phyloP scores from a whole-genome alignment of 2,113 vertebrate species.

The Mellivora capensis region DNA sequence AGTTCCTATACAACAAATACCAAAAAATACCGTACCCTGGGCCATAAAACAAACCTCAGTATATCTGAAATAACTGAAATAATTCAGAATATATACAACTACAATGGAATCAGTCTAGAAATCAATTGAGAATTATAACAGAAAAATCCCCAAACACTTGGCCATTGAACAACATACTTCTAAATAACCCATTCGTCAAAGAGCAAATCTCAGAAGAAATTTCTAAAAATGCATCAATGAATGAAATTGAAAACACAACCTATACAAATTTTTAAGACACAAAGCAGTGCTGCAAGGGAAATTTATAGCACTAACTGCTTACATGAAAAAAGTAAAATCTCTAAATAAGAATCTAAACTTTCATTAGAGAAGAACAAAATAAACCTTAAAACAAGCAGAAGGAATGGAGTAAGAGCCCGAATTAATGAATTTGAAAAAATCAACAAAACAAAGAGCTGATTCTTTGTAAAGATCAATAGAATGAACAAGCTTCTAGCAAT shows the following conservation, averaged over 20 bases:
- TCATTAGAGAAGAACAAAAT: neutral
- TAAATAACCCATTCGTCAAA: neutral
- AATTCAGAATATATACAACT: neutral
- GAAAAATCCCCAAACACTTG: neutral
- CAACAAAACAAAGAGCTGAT: neutral
- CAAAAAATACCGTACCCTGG: neutral
- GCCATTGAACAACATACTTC: neutral
- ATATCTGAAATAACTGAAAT: neutral
- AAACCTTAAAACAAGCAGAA: neutral
- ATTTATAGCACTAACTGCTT: neutral
- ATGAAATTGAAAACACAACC: neutral
- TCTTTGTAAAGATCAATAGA: neutral
- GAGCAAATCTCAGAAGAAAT: neutral
- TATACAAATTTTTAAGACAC: neutral
- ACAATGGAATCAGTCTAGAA: neutral
- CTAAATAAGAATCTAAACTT: neutral
- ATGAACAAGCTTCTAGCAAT: neutral
- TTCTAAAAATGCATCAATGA: neutral
- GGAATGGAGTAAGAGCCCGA: neutral
- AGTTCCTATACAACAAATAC: neutral
- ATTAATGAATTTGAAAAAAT: neutral
- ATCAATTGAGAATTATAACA: neutral
- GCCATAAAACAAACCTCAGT: neutral
- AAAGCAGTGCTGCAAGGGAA: neutral
- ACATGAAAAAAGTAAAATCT: neutral